Evolutionary conservation across 2,888 invertebrate genomes (phyloP).

Genomic region (Diploptera punctata): DNA sequence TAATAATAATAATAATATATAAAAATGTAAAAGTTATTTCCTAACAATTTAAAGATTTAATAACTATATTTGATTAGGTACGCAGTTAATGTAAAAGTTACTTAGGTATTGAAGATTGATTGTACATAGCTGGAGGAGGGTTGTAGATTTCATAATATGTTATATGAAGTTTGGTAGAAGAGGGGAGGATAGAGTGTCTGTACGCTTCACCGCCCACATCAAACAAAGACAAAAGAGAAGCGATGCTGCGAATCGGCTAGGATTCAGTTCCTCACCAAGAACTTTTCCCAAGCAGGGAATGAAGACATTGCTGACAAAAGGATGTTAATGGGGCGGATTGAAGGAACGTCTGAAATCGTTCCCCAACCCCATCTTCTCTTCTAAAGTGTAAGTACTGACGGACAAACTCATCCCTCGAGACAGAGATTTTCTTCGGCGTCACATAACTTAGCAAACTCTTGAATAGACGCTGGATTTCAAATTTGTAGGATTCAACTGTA

Average conservation of each 20-base stretch:
- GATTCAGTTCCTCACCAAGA: neutral
- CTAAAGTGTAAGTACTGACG: slow-evolving; percentile 5
- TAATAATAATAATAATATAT: neutral
- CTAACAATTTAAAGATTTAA: no score
- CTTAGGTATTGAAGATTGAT: neutral
- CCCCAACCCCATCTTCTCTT: neutral
- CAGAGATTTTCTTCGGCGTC: slow-evolving; percentile 12
- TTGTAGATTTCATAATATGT: neutral
- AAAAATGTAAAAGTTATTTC: neutral
- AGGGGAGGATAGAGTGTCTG: neutral
- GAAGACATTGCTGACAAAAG: slow-evolving; percentile 28
- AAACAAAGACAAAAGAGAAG: slow-evolving; percentile 31
- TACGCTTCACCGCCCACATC: slow-evolving; percentile 28
- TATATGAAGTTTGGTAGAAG: neutral
- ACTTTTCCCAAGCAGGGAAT: neutral
- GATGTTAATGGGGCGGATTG: slow-evolving; percentile 31
- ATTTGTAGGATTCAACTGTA: neutral
- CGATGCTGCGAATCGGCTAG: slow-evolving; percentile 1
- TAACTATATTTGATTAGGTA: no score
- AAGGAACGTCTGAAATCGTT: slow-evolving; percentile 6
- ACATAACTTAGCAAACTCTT: neutral
- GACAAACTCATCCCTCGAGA: slow-evolving; percentile 5
- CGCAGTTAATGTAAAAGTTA: slow-evolving; percentile 14
- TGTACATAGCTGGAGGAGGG: neutral
- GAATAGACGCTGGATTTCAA: slow-evolving; percentile 7